Evolutionary conservation across 1,140 invertebrate species (phyloP), one percentile per base, ranked within the genome.

Genomic region (Planococcus citri): DNA sequence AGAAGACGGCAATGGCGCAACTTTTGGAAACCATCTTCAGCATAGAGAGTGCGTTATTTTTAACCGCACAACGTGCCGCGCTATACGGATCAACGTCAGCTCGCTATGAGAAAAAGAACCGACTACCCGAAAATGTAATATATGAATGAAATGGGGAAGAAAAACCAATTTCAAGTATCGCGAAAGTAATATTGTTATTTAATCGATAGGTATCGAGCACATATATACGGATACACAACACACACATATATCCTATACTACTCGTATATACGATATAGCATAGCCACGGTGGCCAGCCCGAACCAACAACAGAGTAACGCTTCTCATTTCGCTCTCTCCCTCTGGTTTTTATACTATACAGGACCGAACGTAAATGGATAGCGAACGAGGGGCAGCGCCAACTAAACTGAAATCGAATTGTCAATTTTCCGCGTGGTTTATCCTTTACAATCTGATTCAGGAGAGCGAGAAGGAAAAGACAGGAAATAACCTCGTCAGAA

Each of bases 71-170:
- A 51, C 41, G 41, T 37, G n/a, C n/a, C 29, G 29, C 29, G 29
- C 29, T 51, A 51, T 51, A 51, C 41, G 41, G 41, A 51, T 51
- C 41, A 51, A 51, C 41, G 41, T 51, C 41, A 51, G 41, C 41
- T 33, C 29, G 41, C 12, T 51, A 51, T 51, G 41, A 51, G 41
- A 51, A 71, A 68, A 57, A 69, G 68, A 71, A 71, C 68, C 70
- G 70, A 68, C 68, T 71, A 68, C 70, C 70, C 41, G 41, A 51
- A 68, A 71, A 71, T 71, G 67, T 71, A 71, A 71, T 71, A 71
- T 71, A 71, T 71, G 70, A 71, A 71, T 71, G 70, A 71, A 71
- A 71, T 71, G 70, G 70, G 70, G 70, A 71, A 71, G 70, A 71
- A 71, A 71, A 71, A 71, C 70, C 70, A 71, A 71, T 71, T 71